These are phyloP conservation scores for Erpobdella octoculata DNA, from an alignment of 2,888 invertebrate genomes.

Conservation along the genomic window DNA sequence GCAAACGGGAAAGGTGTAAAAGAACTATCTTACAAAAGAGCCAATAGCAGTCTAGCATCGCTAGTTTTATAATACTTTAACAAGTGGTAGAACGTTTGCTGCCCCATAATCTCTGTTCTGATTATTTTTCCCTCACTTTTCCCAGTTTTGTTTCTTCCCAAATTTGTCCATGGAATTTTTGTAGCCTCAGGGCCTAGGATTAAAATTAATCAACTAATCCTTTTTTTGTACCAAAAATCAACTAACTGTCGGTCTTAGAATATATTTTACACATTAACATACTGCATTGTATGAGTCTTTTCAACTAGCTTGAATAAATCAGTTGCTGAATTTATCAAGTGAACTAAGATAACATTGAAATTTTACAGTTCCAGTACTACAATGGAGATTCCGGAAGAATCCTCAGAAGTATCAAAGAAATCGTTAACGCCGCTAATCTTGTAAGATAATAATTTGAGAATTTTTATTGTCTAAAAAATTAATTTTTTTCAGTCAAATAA, in stretches of 20 bases:
- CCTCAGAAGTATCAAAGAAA: conserved; percentile 15
- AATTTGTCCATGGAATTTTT: too few species aligned
- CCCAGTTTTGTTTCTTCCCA: too few species aligned
- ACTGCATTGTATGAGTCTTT: neutral
- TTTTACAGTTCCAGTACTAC: neutral
- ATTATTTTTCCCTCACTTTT: too few species aligned
- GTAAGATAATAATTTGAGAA: neutral
- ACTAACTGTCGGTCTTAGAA: neutral
- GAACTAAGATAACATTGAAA: neutral
- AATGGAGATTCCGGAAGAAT: neutral
- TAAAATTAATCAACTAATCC: too few species aligned
- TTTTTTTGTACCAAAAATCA: too few species aligned
- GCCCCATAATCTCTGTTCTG: too few species aligned
- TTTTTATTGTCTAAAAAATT: neutral
- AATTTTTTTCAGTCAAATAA: neutral
- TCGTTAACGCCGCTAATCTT: conserved; percentile 18
- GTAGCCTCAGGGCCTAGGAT: too few species aligned
- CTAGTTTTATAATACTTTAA: too few species aligned
- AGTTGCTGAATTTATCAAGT: neutral
- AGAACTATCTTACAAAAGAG: neutral
- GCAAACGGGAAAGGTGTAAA: too few species aligned
- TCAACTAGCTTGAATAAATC: neutral
- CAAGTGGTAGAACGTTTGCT: too few species aligned
- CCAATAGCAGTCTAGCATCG: too few species aligned
- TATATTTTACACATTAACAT: neutral